These are phyloP conservation scores for Dasypus novemcinctus DNA, from an alignment of 2,113 vertebrate genomes.

Conservation along the genomic window DNA sequence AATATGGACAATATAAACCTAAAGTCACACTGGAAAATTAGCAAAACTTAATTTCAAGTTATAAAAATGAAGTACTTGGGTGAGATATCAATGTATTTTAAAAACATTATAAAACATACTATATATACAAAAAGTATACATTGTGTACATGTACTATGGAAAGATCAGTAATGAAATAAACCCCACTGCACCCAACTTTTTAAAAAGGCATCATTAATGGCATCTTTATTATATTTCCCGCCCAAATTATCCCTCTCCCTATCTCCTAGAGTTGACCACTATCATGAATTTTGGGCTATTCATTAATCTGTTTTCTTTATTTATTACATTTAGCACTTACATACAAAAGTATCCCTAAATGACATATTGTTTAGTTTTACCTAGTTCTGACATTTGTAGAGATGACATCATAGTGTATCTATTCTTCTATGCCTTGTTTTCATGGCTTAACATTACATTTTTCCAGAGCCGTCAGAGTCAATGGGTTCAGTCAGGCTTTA, in stretches of 20 bases:
- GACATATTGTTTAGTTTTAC: background rate
- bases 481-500: background rate
- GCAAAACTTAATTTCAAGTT: background rate
- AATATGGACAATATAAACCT: background rate
- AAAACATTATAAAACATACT: background rate
- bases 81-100: background rate
- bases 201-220: background rate
- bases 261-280: background rate
- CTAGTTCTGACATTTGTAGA: background rate
- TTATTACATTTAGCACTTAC: background rate
- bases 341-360: background rate
- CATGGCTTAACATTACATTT: background rate
- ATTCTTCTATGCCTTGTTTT: background rate
- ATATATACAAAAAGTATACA: background rate
- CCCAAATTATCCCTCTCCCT: background rate
- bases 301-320: background rate
- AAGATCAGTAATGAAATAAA: background rate
- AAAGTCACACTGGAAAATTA: background rate
- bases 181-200: background rate
- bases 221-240: background rate
- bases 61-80: background rate
- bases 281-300: background rate
- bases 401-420: background rate
- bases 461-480: background rate
- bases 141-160: rapidly evolving